These are phyloP conservation scores for Rhea americana DNA, from an alignment of 2,113 vertebrate genomes.

Conservation along the genomic window DNA sequence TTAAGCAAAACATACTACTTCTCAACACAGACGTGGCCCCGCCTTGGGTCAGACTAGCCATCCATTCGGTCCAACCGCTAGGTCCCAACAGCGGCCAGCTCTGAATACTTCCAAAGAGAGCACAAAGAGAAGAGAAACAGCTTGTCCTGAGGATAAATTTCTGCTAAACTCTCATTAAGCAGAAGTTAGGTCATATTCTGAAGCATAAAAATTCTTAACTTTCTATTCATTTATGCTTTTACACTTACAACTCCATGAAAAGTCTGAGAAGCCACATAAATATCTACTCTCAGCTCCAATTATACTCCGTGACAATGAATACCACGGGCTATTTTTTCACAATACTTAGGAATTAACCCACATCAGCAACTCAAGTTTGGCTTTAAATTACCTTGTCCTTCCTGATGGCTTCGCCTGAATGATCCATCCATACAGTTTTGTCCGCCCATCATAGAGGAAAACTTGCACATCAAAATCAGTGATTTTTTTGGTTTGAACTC, in stretches of 20 bases:
- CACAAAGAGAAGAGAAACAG: neutral
- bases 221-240: slow-evolving; percentile 23
- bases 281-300: slow-evolving; percentile 15
- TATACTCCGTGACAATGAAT: neutral
- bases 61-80: neutral
- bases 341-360: neutral
- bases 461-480: neutral
- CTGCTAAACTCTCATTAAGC: slow-evolving; percentile 25
- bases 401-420: neutral
- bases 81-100: neutral
- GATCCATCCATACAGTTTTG: neutral
- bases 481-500: neutral
- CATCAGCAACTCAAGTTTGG: neutral
- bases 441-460: neutral
- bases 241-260: slow-evolving; percentile 5
- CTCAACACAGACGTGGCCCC: neutral
- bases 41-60: neutral
- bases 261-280: slow-evolving; percentile 33
- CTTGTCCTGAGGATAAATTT: neutral
- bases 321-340: neutral
- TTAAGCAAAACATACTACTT: neutral
- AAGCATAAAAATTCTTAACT: slow-evolving; percentile 2
- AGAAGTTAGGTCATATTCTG: slow-evolving; percentile 9
- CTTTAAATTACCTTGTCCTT: neutral
- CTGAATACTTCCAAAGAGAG: fast-evolving